Base-by-base conservation (phyloP, 2,113 vertebrate species). In the Lutjanus erythropterus region DNA sequence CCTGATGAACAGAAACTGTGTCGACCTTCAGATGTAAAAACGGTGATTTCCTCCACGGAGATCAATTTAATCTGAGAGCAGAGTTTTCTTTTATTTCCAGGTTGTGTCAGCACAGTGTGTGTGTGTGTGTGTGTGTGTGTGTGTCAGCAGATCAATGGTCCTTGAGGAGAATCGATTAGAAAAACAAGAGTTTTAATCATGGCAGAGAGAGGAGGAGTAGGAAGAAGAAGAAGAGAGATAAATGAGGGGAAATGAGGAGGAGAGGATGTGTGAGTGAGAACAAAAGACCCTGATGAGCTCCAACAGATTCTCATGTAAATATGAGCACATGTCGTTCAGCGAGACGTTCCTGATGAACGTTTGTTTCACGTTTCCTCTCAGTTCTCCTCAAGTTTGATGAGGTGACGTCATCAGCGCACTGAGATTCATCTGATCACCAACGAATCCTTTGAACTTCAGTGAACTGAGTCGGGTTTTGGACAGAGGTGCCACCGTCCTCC, bases 131-230 rank as follows among this genome's bases (percentile, higher is more conserved):
- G 33, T 52, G 75, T 37, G 62, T 58, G 70, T 60, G 71, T 53
- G 68, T 86, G 75, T 85, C 56, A 73, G 62, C 64, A 62, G 80
- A 91, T 91, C 89, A 89, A 91, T 91, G 78, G 78, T 80, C 77
- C 87, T 84, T 82, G 80, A 91, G 83, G 71, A 84, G 71, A 78
- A 87, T 91, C 68, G 77, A 91, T 89, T 84, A 52, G 77, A 83
- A 81, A 81, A 91, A 86, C 82, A 88, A 52, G 86, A 80, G 70
- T 77, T 83, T 85, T 86, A 88, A 85, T 89, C 77, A 85, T 3
- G 0, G 23, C 64, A 67, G 42, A 64, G 66, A 15, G 37, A 64
- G 23, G 64, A 25, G 44, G 53, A 64, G 39, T 47, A 75, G 55
- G 66, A 66, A 16, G 41, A 64, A 1, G 49, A 64, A 1, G 55